Evolutionary conservation across 2,888 invertebrate species (phyloP).

Genomic region (Heliconius cydno): DNA sequence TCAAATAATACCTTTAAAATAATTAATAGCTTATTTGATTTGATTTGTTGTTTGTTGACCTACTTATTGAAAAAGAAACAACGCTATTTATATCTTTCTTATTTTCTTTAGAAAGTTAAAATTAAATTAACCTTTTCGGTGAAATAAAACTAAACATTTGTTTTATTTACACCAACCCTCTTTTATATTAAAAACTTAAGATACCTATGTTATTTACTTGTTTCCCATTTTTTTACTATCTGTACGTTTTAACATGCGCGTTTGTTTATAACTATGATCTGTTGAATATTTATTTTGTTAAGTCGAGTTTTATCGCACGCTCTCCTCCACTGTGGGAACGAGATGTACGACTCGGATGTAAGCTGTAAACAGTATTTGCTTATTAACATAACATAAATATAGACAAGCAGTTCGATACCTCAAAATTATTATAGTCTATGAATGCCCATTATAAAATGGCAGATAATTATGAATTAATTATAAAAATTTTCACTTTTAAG

Average conservation of each 20-base stretch:
- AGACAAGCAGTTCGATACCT: constrained; percentile 35
- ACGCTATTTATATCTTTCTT: background rate
- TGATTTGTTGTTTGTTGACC: no score
- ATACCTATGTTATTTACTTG: background rate
- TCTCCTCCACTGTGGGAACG: constrained; percentile 70
- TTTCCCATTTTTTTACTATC: constrained; percentile 29
- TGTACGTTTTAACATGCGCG: constrained; percentile 59
- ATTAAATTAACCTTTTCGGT: background rate
- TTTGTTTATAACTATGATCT: constrained; percentile 76
- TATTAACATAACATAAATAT: constrained; percentile 53
- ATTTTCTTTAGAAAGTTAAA: background rate
- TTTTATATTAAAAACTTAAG: background rate
- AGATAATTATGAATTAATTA: no score
- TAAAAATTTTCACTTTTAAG: no score
- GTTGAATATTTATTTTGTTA: constrained; percentile 82
- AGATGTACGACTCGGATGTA: constrained; percentile 54
- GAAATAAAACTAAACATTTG: background rate
- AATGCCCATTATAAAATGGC: background rate
- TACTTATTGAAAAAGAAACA: no score
- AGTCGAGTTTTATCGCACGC: constrained; percentile 74
- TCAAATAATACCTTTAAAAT: no score
- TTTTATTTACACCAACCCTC: background rate
- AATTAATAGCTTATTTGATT: no score
- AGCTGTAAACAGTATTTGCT: constrained; percentile 57
- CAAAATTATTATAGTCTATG: background rate